Evolutionary conservation across 2,888 invertebrate species (phyloP).

Genomic region (Apodemia hepburni): DNA sequence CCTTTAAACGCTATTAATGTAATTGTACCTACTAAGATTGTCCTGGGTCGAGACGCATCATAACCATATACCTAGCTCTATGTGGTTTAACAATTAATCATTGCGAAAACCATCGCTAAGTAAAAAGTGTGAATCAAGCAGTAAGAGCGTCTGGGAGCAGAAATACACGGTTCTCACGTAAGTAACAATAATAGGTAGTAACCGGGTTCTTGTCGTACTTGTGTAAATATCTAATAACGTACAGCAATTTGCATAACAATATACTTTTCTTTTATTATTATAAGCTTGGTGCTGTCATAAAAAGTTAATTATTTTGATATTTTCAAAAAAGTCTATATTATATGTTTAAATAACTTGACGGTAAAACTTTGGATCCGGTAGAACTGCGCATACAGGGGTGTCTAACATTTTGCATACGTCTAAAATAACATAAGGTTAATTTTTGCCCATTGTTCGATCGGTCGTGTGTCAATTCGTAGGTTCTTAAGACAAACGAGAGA

Average conservation of each 20-base stretch:
- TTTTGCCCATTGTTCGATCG: too few species aligned
- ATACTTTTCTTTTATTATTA: background rate
- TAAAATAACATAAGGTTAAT: too few species aligned
- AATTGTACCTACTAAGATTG: too few species aligned
- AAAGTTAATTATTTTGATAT: too few species aligned
- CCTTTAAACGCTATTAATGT: too few species aligned
- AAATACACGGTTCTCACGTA: slow-evolving; percentile 9
- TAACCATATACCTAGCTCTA: background rate
- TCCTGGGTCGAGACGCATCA: background rate
- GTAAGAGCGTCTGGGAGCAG: background rate
- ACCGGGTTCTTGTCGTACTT: slow-evolving; percentile 7
- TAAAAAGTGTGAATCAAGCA: slow-evolving; percentile 12
- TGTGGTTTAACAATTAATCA: background rate
- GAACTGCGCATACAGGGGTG: too few species aligned
- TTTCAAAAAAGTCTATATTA: too few species aligned
- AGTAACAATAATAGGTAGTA: slow-evolving; percentile 13
- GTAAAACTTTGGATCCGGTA: too few species aligned
- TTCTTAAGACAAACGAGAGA: too few species aligned
- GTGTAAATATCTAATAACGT: slow-evolving; percentile 4
- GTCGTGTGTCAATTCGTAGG: too few species aligned
- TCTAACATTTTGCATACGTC: too few species aligned
- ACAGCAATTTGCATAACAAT: background rate
- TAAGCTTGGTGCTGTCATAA: background rate
- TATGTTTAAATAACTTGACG: too few species aligned
- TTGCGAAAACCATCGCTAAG: background rate